Evolutionary conservation across 2,113 vertebrate genomes (phyloP), one percentile per base, ranked within the genome.

Genomic region (Psittacara wagleri): DNA sequence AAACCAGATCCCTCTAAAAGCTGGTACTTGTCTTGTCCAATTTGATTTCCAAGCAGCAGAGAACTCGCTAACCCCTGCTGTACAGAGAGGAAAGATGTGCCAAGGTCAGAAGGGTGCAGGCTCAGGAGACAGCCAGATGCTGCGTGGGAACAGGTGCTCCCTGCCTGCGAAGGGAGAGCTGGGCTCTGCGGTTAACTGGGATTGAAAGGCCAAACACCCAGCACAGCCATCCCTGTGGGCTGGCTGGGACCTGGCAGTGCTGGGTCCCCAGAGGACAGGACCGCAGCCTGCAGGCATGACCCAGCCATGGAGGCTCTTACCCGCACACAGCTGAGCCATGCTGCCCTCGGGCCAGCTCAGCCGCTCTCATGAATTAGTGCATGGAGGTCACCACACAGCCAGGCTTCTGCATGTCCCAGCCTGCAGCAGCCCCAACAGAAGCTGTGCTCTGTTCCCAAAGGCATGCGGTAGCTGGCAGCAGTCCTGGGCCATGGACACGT

Each of bases 321-420:
- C 41, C 25, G 0, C 39, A 11, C 3, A 0, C 35, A 43, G 54
- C 43, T 0, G 4, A 83, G 24, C 31, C 82, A 41, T 0, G 29
- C 68, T 35, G 63, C 80, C 86, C 83, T 62, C 46, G 79, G 66
- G 17, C 51, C 78, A 39, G 90, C 43, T 52, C 66, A 72, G 73
- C n/a, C 2, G 13, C 64, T 55, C 66, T 68, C 55, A 67, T 11
- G 29, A 78, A 87, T 61, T 12, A 79, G 39, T 1, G 44, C 74
- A 79, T 1, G 0, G 2, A 86, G 82, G 78, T 76, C 84, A 91
- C 37, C 44, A 20, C 1, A 1, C 0, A 1, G 59, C 37, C 82
- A 69, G 54, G 48, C 39, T 88, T 94, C 70, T 52, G 43, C 69
- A 94, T 16, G 4, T 83, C 46, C 54, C 2, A 2, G 31, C 46